Percentiles rank a stretch among this genome's conserved stretches.
These are phyloP conservation scores for Heliconius congener DNA, from an alignment of 1,140 invertebrate genomes.

Conservation along the genomic window DNA sequence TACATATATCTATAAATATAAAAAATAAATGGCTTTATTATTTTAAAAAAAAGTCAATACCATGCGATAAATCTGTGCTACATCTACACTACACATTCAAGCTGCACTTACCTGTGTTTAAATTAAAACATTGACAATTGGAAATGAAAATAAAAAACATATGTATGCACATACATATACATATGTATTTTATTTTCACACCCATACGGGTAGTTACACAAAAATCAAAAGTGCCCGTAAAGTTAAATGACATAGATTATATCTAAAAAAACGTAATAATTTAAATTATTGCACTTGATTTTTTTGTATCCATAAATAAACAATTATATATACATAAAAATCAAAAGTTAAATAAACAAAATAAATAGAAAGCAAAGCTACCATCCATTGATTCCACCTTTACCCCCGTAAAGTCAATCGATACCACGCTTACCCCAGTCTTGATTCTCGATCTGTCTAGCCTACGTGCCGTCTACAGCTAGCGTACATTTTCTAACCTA, in stretches of 20 bases:
- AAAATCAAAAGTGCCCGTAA: too few relatives aligned
- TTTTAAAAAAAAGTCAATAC: background rate
- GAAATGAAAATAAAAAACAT: background rate
- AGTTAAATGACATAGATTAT: too few relatives aligned
- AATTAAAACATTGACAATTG: background rate
- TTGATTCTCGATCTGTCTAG: constrained; percentile 45
- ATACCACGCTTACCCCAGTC: constrained; percentile 42
- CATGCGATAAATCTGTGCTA: background rate
- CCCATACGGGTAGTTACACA: too few relatives aligned
- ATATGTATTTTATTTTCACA: too few relatives aligned
- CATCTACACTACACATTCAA: constrained; percentile 6
- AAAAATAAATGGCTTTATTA: background rate
- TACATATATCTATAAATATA: background rate
- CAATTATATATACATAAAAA: background rate
- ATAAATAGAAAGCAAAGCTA: background rate
- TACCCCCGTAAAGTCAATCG: background rate
- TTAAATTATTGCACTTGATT: background rate
- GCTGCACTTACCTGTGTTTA: background rate
- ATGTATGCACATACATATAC: background rate
- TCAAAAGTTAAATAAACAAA: background rate
- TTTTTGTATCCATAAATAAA: background rate
- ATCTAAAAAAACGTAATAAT: background rate
- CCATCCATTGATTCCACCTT: constrained; percentile 5
- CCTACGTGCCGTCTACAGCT: constrained; percentile 41
- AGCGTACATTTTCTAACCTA: constrained; percentile 39